Evolutionary conservation across 2,888 invertebrate genomes (phyloP).

Genomic region (Campaea margaritaria): DNA sequence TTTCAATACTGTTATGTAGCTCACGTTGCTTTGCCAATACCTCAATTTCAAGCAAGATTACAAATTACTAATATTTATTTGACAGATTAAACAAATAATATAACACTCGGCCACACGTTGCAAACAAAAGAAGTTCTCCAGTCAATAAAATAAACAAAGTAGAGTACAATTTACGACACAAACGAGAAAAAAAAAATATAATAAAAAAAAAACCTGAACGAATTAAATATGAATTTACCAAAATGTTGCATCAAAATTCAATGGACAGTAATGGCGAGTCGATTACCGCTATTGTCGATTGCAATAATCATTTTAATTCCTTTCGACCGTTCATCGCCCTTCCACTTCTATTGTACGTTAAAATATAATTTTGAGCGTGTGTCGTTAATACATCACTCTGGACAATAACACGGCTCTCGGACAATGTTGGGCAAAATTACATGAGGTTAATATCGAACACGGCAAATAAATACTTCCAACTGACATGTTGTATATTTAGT

Average conservation of each 20-base stretch:
- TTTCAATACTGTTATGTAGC: no score
- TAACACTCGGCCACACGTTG: no score
- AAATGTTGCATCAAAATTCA: neutral
- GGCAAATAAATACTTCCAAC: slow-evolving; percentile 77
- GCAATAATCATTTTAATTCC: slow-evolving; percentile 18
- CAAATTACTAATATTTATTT: no score
- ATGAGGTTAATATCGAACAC: slow-evolving; percentile 66
- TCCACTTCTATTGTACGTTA: slow-evolving; percentile 22
- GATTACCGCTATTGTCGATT: slow-evolving; percentile 1
- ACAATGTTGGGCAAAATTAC: slow-evolving; percentile 73
- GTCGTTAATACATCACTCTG: slow-evolving; percentile 68
- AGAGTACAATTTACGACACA: no score
- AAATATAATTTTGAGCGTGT: slow-evolving; percentile 60
- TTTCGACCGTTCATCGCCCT: slow-evolving; percentile 20
- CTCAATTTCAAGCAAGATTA: no score
- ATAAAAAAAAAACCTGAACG: no score
- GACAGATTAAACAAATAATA: no score
- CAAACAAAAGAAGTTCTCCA: no score
- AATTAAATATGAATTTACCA: no score
- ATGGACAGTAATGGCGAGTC: neutral
- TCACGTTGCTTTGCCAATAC: no score
- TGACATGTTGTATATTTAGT: slow-evolving; percentile 70
- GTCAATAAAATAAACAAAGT: no score
- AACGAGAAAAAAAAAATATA: no score
- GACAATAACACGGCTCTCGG: slow-evolving; percentile 67